Percentiles rank a stretch among this genome's conserved stretches.
Evolutionary conservation across 1,140 invertebrate species (phyloP).

Genomic region (Drosophila parvula): DNA sequence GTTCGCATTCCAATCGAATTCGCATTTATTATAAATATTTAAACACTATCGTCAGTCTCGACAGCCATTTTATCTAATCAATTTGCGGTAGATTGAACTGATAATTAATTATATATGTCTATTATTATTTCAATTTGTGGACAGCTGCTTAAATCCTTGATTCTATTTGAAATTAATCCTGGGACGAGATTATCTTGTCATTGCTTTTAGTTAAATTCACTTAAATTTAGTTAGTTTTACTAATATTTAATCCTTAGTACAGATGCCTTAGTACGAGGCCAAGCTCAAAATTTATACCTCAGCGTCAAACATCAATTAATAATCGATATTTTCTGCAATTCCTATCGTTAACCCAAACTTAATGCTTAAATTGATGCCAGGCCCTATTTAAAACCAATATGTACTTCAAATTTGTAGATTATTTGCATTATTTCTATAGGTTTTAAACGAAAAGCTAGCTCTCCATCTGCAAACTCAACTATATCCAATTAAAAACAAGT

Average conservation of each 20-base stretch:
- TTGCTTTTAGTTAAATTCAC: background rate
- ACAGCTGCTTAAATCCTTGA: background rate
- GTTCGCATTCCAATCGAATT: background rate
- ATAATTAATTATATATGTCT: background rate
- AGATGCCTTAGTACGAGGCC: no score
- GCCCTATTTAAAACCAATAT: background rate
- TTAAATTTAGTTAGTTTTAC: background rate
- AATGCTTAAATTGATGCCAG: background rate
- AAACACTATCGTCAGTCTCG: constrained; percentile 5
- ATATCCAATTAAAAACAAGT: constrained; percentile 13
- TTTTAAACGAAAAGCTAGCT: background rate
- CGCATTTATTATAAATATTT: constrained; percentile 3
- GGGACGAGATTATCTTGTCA: constrained; percentile 1
- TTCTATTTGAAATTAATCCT: background rate
- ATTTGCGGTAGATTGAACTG: background rate
- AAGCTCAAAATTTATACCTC: no score
- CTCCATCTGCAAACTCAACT: background rate
- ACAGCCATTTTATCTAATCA: constrained; percentile 1
- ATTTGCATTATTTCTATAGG: background rate
- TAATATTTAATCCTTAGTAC: no score
- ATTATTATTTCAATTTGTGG: background rate
- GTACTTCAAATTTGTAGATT: no score
- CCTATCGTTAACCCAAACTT: background rate
- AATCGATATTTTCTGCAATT: no score
- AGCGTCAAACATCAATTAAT: no score